Conservation (phyloP, 2,888 invertebrate species). For the Cryptophagus acutangulus region DNA sequence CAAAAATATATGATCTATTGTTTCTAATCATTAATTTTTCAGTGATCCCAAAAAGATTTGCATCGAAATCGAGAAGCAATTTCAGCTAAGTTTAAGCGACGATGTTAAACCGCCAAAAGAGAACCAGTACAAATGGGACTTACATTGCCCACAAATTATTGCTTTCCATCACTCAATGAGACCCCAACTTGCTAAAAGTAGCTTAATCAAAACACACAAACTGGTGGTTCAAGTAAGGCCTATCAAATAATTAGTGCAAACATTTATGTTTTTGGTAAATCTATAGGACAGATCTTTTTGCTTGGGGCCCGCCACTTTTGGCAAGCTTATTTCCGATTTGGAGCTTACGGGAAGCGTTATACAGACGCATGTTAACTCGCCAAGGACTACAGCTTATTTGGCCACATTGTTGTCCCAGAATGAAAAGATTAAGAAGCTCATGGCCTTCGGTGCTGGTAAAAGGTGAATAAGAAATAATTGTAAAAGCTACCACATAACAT, state of each 20-base stretch:
- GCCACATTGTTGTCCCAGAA: slow-evolving; percentile 61
- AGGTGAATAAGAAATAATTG: slow-evolving; percentile 24
- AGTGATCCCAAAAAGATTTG: slow-evolving; percentile 35
- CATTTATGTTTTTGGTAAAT: slow-evolving; percentile 2
- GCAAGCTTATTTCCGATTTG: slow-evolving; percentile 60
- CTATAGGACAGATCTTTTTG: slow-evolving; percentile 73
- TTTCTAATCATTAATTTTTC: slow-evolving; percentile 11
- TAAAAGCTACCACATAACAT: background rate
- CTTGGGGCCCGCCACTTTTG: slow-evolving; percentile 71
- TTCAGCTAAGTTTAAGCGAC: slow-evolving; percentile 32
- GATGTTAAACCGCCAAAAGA: slow-evolving; percentile 27
- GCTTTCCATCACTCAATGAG: slow-evolving; percentile 54
- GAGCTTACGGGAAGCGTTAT: slow-evolving; percentile 69
- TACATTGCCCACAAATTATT: slow-evolving; percentile 52
- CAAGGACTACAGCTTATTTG: slow-evolving; percentile 72
- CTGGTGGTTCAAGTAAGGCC: slow-evolving; percentile 55
- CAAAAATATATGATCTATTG: background rate
- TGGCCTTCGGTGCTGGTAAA: slow-evolving; percentile 59
- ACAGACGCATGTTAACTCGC: slow-evolving; percentile 74
- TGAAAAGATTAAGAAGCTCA: slow-evolving; percentile 55
- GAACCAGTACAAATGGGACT: slow-evolving; percentile 42
- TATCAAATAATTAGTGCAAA: background rate
- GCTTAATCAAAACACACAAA: slow-evolving; percentile 52
- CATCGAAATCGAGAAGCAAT: slow-evolving; percentile 31
- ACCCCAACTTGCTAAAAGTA: slow-evolving; percentile 53